Evolutionary conservation across 1,140 invertebrate genomes (phyloP).

Genomic region (Tetragnatha versicolor): DNA sequence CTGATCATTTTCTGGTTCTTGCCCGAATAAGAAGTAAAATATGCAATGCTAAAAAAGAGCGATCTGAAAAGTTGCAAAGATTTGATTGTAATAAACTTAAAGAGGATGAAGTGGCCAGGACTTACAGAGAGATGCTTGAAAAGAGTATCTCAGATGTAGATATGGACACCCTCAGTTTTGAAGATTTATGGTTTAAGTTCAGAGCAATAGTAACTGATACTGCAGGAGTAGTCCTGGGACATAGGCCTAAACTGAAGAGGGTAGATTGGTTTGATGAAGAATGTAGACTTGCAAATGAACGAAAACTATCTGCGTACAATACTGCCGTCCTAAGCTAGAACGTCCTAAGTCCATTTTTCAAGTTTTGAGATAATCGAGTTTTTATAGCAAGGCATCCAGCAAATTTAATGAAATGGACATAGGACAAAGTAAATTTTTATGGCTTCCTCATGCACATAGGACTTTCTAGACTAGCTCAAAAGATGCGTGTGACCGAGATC

Average conservation of each 20-base stretch:
- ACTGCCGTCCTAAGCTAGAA: too few relatives aligned
- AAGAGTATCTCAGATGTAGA: neutral
- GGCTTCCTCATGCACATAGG: too few relatives aligned
- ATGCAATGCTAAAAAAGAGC: neutral
- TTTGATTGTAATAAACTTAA: neutral
- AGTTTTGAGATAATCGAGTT: too few relatives aligned
- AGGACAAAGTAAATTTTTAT: too few relatives aligned
- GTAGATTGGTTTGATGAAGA: neutral
- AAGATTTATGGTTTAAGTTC: neutral
- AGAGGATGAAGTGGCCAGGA: neutral
- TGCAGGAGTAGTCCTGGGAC: neutral
- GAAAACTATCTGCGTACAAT: too few relatives aligned
- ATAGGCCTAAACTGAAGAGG: neutral
- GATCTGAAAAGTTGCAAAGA: neutral
- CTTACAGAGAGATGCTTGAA: neutral
- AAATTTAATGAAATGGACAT: neutral
- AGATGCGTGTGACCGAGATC: too few relatives aligned
- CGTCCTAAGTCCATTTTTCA: too few relatives aligned
- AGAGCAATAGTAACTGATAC: neutral
- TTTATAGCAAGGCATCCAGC: neutral
- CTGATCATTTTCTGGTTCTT: neutral
- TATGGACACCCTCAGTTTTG: neutral
- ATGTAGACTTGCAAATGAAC: neutral
- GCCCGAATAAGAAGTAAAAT: neutral
- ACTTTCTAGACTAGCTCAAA: too few relatives aligned